Evolutionary conservation across 2,797 vertebrate species (phyloP), one percentile per base, ranked within the genome.

Genomic region (Parambassis ranga): DNA sequence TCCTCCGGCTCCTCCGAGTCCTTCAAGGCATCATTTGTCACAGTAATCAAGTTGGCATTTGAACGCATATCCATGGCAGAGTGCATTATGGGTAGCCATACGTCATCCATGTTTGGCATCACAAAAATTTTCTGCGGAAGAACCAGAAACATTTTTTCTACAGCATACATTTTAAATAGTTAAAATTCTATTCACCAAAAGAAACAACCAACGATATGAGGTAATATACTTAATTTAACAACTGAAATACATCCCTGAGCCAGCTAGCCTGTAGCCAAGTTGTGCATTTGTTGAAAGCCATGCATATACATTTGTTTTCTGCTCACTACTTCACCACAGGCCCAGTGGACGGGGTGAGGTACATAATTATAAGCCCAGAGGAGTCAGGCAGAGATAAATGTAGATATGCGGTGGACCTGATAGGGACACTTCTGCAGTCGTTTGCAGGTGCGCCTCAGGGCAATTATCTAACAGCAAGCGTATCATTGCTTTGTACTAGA

Each of bases 41-140:
- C 75, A 78, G 85, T 83, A 73, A 76, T 78, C 78, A 85, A 79
- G 83, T 81, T 90, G 82, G 83, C 75, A 26, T 84, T 91, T 38
- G 96, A 98, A 39, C 96, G 95, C 0, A 92, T 90, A 91, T 99
- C 98, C 96, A 95, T 97, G 89, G 96, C 96, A 10, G 96, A 98
- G 91, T 99, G 98, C 98, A 99, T 99, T 89, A 98, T 92, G 79
- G 96, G 94, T 73, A 99, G 91, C 93, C 96, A 99, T 62, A 99
- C 69, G 75, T 99, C 97, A 66, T 99, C 98, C 98, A 99, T 99
- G 92, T 99, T 99, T 94, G 98, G 98, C 98, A 99, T 99, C 81
- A 99, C 96, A 87, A 99, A 98, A 83, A 99, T 96, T 97, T 99
- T 99, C 98, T 99, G 93, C 51, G 30, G 64, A 56, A 27, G 16